These are phyloP conservation scores for Laothoe populi DNA, from an alignment of 2,888 invertebrate genomes.

Conservation along the genomic window DNA sequence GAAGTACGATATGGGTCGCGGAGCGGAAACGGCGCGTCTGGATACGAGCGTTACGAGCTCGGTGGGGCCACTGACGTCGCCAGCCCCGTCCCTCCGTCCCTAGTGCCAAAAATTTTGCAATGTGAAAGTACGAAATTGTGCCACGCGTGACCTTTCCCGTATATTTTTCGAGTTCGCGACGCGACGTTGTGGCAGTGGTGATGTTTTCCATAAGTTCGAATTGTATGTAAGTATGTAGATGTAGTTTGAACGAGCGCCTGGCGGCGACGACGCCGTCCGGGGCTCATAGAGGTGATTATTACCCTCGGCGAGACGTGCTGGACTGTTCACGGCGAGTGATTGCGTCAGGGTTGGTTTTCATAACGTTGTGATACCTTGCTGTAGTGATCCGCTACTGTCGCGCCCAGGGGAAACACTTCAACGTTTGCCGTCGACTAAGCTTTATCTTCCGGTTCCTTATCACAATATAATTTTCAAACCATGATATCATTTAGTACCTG, in stretches of 20 bases:
- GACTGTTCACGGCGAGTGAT: background rate
- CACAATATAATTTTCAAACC: constrained; percentile 35
- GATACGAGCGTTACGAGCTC: constrained; percentile 76
- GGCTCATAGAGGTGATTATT: background rate
- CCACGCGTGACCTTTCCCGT: constrained; percentile 80
- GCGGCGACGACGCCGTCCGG: constrained; percentile 15
- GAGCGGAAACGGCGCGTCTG: constrained; percentile 66
- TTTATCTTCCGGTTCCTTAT: constrained; percentile 41
- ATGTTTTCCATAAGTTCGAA: constrained; percentile 42
- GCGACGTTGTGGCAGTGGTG: constrained; percentile 20
- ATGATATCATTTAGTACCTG: constrained; percentile 33
- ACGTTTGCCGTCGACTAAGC: constrained; percentile 21
- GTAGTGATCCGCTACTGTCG: constrained; percentile 2
- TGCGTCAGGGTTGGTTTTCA: constrained; percentile 22
- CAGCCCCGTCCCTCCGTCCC: constrained; percentile 76
- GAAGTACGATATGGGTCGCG: constrained; percentile 56
- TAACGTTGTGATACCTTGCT: constrained; percentile 6
- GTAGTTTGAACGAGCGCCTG: constrained; percentile 35
- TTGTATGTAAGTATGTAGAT: constrained; percentile 63
- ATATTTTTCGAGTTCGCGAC: constrained; percentile 53
- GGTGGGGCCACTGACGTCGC: constrained; percentile 81
- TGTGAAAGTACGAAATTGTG: constrained; percentile 83
- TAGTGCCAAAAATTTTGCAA: constrained; percentile 84
- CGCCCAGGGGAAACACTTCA: constrained; percentile 11
- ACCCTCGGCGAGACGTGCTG: constrained; percentile 21